A percentile compares a stretch with the other conserved stretches of the same genome.
These are phyloP conservation scores for Agrochola circellaris DNA, from an alignment of 2,888 invertebrate species.

Conservation along the genomic window DNA sequence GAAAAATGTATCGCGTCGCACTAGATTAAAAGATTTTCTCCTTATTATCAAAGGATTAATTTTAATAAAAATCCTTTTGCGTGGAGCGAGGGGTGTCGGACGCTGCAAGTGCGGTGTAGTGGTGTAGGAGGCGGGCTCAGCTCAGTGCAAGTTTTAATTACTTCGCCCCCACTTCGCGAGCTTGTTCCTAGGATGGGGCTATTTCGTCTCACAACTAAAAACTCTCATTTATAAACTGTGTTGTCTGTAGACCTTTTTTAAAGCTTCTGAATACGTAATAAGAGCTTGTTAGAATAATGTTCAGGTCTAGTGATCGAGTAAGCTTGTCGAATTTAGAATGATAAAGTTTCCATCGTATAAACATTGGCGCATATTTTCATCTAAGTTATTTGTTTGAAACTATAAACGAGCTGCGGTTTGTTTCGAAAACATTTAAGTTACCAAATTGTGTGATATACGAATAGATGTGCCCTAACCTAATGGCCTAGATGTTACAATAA, in stretches of 20 bases:
- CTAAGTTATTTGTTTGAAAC: conserved; percentile 40
- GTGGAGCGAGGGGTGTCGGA: conserved; percentile 63
- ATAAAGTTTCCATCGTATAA: conserved; percentile 25
- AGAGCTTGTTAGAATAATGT: conserved; percentile 42
- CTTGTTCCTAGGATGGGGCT: conserved; percentile 81
- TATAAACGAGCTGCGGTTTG: conserved; percentile 26
- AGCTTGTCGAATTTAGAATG: conserved; percentile 15
- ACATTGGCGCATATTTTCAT: conserved; percentile 26
- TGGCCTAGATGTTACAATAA: conserved; percentile 36
- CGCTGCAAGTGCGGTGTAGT: conserved; percentile 65
- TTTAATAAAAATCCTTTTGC: conserved; percentile 71
- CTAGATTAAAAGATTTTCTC: conserved; percentile 47
- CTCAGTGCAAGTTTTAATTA: conserved; percentile 87
- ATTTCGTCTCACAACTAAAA: conserved; percentile 84
- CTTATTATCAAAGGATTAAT: conserved; percentile 71
- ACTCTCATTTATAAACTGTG: conserved; percentile 84
- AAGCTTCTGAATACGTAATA: conserved; percentile 75
- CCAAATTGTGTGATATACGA: conserved; percentile 24
- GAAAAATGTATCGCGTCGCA: conserved; percentile 13
- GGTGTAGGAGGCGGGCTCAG: conserved; percentile 65
- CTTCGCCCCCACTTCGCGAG: conserved; percentile 82
- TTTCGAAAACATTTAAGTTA: conserved; percentile 34
- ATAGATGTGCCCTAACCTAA: conserved; percentile 36
- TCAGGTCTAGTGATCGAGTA: conserved; percentile 19
- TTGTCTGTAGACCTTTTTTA: conserved; percentile 76